Evolutionary conservation across 2,113 vertebrate species (phyloP).

Genomic region (Melospiza georgiana): DNA sequence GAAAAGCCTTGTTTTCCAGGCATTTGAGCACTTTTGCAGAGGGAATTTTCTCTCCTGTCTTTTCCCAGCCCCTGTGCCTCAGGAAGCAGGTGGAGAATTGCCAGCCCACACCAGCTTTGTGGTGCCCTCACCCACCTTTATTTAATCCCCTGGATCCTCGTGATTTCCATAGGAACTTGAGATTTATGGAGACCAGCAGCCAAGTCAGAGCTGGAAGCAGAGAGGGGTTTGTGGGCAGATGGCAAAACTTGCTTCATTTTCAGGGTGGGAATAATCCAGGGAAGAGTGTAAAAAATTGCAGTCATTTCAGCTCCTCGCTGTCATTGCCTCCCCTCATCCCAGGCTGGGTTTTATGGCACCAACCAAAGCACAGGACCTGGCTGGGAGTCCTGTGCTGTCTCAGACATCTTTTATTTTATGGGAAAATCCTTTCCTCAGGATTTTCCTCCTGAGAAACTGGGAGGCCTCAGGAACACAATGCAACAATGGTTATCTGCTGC

Average conservation of each 20-base stretch:
- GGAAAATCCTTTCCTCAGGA: too few species aligned
- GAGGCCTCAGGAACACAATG: too few species aligned
- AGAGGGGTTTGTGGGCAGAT: neutral
- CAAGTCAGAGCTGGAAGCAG: neutral
- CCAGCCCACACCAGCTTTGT: neutral
- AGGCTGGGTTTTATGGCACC: neutral
- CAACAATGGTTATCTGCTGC: too few species aligned
- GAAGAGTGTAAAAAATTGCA: neutral
- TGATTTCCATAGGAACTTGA: neutral
- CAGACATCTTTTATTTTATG: too few species aligned
- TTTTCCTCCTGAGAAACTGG: too few species aligned
- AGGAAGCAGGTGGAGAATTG: rapidly evolving
- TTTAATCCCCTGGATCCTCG: neutral
- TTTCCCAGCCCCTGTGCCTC: neutral
- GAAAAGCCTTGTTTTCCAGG: neutral
- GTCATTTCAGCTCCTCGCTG: neutral
- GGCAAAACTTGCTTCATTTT: neutral
- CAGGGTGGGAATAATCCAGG: neutral
- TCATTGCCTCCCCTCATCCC: neutral
- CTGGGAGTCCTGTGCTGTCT: neutral
- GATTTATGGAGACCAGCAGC: neutral
- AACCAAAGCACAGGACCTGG: neutral
- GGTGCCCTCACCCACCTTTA: rapidly evolving
- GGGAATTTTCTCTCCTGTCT: neutral
- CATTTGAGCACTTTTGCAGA: neutral